Evolutionary conservation across 1,140 invertebrate species (phyloP).

Genomic region (Leptinotarsa undecemlineata): DNA sequence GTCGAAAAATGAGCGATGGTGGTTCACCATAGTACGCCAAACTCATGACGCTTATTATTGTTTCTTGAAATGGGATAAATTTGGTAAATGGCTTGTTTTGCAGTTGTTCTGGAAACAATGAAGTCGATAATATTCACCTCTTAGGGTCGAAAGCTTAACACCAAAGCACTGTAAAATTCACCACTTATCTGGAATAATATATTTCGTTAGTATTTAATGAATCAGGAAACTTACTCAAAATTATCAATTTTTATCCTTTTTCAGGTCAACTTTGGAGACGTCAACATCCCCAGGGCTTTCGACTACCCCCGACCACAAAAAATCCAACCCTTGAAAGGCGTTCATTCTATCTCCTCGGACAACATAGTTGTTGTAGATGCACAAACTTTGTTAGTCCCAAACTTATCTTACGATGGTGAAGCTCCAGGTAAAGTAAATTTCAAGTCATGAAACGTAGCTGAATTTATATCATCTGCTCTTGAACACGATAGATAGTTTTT

Average conservation of each 20-base stretch:
- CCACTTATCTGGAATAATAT: no score
- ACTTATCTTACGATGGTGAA: constrained; percentile 87
- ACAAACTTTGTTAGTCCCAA: constrained; percentile 84
- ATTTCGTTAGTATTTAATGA: no score
- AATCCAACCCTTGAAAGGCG: constrained; percentile 72
- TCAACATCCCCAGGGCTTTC: constrained; percentile 75
- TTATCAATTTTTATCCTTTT: constrained; percentile 35
- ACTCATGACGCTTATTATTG: no score
- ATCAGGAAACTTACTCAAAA: background rate
- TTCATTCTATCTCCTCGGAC: constrained; percentile 83
- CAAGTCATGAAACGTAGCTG: no score
- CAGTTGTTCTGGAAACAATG: no score
- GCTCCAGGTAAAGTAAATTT: constrained; percentile 72
- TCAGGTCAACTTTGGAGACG: constrained; percentile 89
- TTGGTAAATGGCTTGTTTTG: no score
- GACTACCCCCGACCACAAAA: constrained; percentile 84
- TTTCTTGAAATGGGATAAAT: no score
- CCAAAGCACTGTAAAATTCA: background rate
- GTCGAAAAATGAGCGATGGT: no score
- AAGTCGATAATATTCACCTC: no score
- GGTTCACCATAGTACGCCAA: no score
- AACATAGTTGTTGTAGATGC: constrained; percentile 86
- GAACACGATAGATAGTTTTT: no score
- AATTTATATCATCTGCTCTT: no score
- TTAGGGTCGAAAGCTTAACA: background rate